phyloP scores from a whole-genome alignment of 2,888 invertebrate genomes.

The Stratiomys singularior region DNA sequence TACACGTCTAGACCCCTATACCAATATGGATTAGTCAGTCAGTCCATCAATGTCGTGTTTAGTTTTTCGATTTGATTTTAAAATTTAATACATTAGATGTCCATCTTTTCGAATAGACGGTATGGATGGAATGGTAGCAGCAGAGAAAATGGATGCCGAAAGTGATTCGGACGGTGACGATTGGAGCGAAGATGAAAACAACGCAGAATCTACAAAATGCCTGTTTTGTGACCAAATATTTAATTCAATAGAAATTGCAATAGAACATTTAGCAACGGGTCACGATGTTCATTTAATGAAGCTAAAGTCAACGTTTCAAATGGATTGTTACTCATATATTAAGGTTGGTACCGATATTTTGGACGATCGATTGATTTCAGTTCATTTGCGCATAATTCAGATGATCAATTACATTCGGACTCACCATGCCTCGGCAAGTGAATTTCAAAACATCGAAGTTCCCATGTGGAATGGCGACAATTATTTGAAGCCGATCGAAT shows the following conservation, averaged over 20 bases:
- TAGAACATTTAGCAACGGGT: constrained; percentile 73
- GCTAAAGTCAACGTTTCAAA: constrained; percentile 75
- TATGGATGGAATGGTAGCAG: no score
- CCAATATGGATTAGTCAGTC: no score
- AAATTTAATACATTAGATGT: no score
- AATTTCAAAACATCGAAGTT: constrained; percentile 67
- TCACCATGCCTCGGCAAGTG: constrained; percentile 69
- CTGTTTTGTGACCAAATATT: constrained; percentile 77
- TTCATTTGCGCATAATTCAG: constrained; percentile 55
- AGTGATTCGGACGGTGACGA: constrained; percentile 62
- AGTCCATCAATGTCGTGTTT: no score
- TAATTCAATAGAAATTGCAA: constrained; percentile 71
- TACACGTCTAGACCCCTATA: no score
- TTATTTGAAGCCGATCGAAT: constrained; percentile 79
- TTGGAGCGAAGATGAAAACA: constrained; percentile 67
- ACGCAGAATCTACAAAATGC: constrained; percentile 66
- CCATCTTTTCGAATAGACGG: no score
- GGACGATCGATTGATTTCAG: not conserved
- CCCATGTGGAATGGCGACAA: constrained; percentile 79
- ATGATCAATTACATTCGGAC: constrained; percentile 82
- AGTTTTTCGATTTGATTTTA: no score
- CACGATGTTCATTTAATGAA: constrained; percentile 75
- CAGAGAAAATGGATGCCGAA: constrained; percentile 26
- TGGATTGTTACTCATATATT: constrained; percentile 85
- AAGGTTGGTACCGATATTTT: constrained; percentile 64